Conservation (phyloP, 2,888 invertebrate genomes). For the Torymus auratus region DNA sequence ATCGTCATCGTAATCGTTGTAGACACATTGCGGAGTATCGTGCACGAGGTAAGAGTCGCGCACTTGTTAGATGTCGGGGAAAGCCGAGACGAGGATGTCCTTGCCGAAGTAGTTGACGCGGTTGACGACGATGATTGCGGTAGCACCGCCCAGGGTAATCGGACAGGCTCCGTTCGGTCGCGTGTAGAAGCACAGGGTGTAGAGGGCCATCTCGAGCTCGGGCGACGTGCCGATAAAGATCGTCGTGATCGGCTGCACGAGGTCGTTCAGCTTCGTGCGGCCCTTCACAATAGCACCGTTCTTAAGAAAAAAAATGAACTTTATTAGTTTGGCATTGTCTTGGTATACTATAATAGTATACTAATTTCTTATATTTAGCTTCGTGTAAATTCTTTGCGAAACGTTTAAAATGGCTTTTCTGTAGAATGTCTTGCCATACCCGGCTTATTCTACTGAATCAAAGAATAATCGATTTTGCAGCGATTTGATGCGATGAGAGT, state of each 20-base stretch:
- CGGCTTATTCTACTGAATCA: too few species aligned
- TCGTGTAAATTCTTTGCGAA: too few species aligned
- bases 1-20: neutral
- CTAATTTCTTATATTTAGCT: too few species aligned
- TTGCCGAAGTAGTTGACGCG: constrained; percentile 87
- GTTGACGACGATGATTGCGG: constrained; percentile 85
- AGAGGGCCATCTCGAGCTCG: constrained; percentile 93
- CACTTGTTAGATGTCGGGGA: constrained; percentile 83
- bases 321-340: neutral
- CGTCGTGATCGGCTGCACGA: constrained; percentile 86
- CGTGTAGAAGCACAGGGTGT: constrained; percentile 90
- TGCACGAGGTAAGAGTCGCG: too few species aligned
- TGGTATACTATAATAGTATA: too few species aligned
- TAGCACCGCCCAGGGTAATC: constrained; percentile 83
- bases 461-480: too few species aligned
- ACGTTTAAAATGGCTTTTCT: too few species aligned
- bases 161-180: constrained; percentile 87
- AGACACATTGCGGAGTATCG: too few species aligned
- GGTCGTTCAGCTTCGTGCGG: constrained; percentile 84
- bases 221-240: constrained; percentile 93
- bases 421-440: too few species aligned
- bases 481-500: too few species aligned
- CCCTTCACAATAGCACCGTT: constrained; percentile 86
- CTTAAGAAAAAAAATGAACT: constrained; percentile 74
- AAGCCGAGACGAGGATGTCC: constrained; percentile 88